Evolutionary conservation across 1,140 invertebrate genomes (phyloP), one percentile per base, ranked within the genome.

Genomic region (Drosophila insularis): DNA sequence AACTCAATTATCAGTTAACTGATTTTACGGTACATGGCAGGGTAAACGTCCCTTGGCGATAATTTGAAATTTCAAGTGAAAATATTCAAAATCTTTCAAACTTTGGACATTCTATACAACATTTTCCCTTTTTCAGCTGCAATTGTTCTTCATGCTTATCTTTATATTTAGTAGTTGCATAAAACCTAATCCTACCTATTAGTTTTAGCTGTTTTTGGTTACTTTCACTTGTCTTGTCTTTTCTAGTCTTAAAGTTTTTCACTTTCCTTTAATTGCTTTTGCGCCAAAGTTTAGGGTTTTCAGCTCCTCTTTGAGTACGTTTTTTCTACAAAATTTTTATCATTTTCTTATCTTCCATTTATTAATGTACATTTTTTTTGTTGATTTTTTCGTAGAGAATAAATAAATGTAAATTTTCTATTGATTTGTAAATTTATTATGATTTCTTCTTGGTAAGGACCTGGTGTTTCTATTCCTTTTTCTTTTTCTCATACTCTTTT

Each of bases 1-100:
- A 86, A 86, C 81, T 86, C 81, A 86, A 86, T 86, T 86, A 86
- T 66, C 81, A 81, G 66, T 65, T 58, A 78, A 72, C 73, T 66
- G 72, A 69, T 71, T 67, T 69, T 63, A 54, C 54, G 64, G 50
- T 43, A 32, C 46, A 32, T 23, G 40, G 19, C 14, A n/a, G 43
- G 43, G 10, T 21, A 50, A 50, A 50, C 43, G 43, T 17, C 43
- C 17, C 43, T 21, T 2, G 17, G 43, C 43, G 7, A 19, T 50
- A 11, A 19, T 50, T 50, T 50, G 4, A 50, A 50, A 21, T 50
- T 27, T 50, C 7, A 50, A 21, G 19, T 50, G 8, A 50, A 50
- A 21, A 3, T 50, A 50, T 50, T 8, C 11, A 50, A 19, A 50
- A 50, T 21, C 10, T 50, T 6, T 50, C 11, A 4, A 27, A 14